Evolutionary conservation across 1,140 invertebrate genomes (phyloP).

Genomic region (Argopecten irradians): DNA sequence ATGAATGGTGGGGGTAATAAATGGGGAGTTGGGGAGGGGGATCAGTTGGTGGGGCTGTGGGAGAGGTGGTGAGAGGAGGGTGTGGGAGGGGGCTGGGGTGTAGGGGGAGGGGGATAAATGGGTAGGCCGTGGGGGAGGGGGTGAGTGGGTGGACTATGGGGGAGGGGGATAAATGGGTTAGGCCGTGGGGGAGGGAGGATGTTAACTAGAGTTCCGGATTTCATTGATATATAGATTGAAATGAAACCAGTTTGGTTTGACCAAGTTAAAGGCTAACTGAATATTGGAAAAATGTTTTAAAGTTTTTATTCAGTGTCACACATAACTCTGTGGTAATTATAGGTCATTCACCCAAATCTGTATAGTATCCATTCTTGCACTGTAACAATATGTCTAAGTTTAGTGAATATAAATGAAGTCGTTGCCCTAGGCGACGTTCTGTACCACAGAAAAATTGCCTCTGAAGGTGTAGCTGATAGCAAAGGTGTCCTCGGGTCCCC

Average conservation of each 20-base stretch:
- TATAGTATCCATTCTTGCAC: background rate
- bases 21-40: too few relatives aligned
- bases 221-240: too few relatives aligned
- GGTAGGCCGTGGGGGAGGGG: too few relatives aligned
- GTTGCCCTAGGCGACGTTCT: background rate
- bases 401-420: background rate
- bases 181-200: too few relatives aligned
- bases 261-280: background rate
- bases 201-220: too few relatives aligned
- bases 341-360: background rate
- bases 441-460: background rate
- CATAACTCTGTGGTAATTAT: background rate
- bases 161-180: too few relatives aligned
- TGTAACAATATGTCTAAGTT: background rate
- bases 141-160: too few relatives aligned
- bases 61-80: too few relatives aligned
- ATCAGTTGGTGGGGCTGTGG: too few relatives aligned
- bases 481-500: conserved; percentile 9
- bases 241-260: background rate
- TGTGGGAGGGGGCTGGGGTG: too few relatives aligned
- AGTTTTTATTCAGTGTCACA: background rate
- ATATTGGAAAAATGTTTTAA: background rate
- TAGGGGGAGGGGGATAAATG: too few relatives aligned
- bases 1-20: too few relatives aligned
- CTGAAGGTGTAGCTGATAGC: background rate